A percentile compares a stretch with the other conserved stretches of the same genome.
Conservation (phyloP, 2,113 vertebrate species). For the Balaeniceps rex region DNA sequence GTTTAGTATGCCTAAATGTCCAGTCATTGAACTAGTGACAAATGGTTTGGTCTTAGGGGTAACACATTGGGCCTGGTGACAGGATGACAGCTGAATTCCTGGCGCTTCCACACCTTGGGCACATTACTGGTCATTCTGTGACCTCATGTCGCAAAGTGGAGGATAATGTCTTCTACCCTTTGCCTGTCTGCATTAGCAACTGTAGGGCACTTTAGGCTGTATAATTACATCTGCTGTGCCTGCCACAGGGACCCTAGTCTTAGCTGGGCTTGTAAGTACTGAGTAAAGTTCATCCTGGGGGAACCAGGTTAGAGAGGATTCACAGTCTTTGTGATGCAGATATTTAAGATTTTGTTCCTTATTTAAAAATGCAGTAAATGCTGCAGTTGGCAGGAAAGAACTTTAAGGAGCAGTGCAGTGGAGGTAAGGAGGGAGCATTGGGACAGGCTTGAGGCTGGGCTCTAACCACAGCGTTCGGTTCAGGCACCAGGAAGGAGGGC, state of each 20-base stretch:
- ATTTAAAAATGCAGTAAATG: neutral
- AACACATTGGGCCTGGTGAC: neutral
- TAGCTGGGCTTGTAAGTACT: neutral
- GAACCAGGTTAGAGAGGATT: neutral
- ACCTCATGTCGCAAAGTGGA: fast-evolving
- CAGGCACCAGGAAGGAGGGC: neutral
- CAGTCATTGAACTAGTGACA: neutral
- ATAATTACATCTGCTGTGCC: neutral
- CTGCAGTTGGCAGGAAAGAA: neutral
- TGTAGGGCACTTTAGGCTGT: neutral
- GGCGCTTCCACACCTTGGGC: neutral
- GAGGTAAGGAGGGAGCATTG: neutral
- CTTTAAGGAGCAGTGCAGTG: neutral
- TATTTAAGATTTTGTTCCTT: neutral
- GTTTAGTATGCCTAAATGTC: neutral
- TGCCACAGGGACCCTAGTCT: neutral
- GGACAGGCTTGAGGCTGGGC: neutral
- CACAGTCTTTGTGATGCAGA: neutral
- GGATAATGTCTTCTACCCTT: neutral
- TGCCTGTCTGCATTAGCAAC: neutral
- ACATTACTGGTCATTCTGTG: neutral
- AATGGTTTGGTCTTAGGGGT: neutral
- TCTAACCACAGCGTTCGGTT: neutral
- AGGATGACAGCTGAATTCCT: neutral
- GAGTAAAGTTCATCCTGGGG: neutral